These are phyloP conservation scores for Noctua comes DNA, from an alignment of 2,888 invertebrate species.

Conservation along the genomic window DNA sequence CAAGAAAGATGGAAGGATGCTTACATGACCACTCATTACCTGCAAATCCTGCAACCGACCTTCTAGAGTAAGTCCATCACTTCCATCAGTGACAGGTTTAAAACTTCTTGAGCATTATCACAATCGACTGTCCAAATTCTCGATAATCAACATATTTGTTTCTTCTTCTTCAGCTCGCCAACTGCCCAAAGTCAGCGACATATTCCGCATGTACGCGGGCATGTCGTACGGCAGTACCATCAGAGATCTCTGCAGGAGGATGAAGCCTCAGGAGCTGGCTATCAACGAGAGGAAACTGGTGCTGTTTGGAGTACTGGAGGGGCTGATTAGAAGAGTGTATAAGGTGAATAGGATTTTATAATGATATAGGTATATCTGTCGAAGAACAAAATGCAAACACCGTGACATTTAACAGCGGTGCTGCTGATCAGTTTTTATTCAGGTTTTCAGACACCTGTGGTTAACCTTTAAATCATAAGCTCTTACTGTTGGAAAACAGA, in stretches of 20 bases:
- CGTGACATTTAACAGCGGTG: neutral
- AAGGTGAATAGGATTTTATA: slow-evolving; percentile 88
- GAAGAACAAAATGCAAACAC: neutral
- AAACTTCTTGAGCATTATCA: neutral
- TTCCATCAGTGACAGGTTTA: neutral
- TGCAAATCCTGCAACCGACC: too few relatives aligned
- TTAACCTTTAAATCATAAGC: neutral
- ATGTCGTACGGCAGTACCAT: slow-evolving; percentile 95
- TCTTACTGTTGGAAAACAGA: neutral
- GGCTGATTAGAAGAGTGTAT: slow-evolving; percentile 94
- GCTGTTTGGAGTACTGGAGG: slow-evolving; percentile 96
- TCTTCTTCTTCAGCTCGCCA: slow-evolving; percentile 88
- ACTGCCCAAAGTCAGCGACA: slow-evolving; percentile 92
- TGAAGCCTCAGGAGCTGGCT: slow-evolving; percentile 93
- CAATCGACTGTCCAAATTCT: neutral
- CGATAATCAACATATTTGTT: neutral
- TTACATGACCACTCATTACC: neutral
- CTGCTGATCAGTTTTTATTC: too few relatives aligned
- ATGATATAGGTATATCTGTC: neutral
- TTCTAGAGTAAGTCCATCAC: neutral
- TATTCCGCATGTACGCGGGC: slow-evolving; percentile 94
- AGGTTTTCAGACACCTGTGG: neutral
- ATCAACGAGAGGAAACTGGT: slow-evolving; percentile 95
- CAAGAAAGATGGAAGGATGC: neutral
- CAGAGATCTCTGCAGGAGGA: slow-evolving; percentile 93